Evolutionary conservation across 2,113 vertebrate genomes (phyloP), one percentile per base, ranked within the genome.

Genomic region (Heterochromis multidens): DNA sequence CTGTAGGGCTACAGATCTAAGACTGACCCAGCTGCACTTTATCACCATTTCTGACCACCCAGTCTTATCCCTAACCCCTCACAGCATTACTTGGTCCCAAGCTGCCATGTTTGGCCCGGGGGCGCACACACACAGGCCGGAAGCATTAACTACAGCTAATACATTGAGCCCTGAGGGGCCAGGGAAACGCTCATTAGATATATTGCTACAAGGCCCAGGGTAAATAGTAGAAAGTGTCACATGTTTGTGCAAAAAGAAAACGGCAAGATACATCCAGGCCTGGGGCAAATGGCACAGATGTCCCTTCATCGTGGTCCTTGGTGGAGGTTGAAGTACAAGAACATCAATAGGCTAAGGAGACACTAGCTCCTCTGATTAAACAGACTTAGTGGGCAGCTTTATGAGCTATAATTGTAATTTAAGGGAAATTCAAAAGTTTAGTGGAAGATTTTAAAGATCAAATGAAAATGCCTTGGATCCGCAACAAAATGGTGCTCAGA

Each of bases 141-240:
- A 95, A 94, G 92, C 88, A 84, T 94, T 95, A 95, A 92, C 91
- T 92, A 89, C 91, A 87, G 84, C 87, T 94, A 93, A 94, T 92
- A 94, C 91, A 88, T 86, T 61, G 52, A 59, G 87, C 89, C 92
- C 90, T 5, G 79, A 92, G 91, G 93, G 77, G 70, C 79, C 58
- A 79, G 79, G 86, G 80, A 80, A 80, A 86, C 12, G 13, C 90
- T 93, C 94, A 92, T 94, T 93, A 94, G 93, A 93, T 94, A 87
- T 88, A 90, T 80, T 27, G 89, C 94, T 85, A 84, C 35, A 2
- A 89, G 91, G 81, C 56, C 65, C 21, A 3, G 82, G 72, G 77
- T 87, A 84, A 92, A 91, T 65, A 85, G 90, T 79, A 74, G 91
- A 94, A 94, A 94, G 93, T 94, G 94, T 94, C 94, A 85, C 91